phyloP scores from a whole-genome alignment of 2,113 vertebrate species.

The Ailuropoda melanoleuca region DNA sequence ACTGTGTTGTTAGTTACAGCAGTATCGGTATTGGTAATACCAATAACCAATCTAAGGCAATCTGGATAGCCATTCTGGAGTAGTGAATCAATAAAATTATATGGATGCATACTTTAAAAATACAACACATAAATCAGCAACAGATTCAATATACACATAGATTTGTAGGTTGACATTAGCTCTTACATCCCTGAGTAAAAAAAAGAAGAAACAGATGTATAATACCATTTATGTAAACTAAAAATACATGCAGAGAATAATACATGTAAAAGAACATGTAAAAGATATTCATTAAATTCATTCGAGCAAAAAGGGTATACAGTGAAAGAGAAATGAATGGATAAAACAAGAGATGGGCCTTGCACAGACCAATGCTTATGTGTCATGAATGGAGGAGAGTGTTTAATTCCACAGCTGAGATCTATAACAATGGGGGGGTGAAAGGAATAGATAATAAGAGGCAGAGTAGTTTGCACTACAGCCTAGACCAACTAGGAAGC shows the following conservation, averaged over 20 bases:
- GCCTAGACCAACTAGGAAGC: not conserved
- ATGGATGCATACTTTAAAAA: not conserved
- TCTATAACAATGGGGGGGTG: not conserved
- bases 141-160: not conserved
- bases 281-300: not conserved
- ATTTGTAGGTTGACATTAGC: not conserved
- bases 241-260: not conserved
- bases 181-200: not conserved
- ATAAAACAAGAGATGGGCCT: not conserved
- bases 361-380: not conserved
- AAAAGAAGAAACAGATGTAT: not conserved
- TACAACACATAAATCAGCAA: not conserved
- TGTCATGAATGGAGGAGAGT: not conserved
- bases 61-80: not conserved
- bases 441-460: not conserved
- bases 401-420: not conserved
- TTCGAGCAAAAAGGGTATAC: not conserved
- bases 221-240: not conserved
- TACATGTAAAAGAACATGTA: not conserved
- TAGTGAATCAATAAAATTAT: not conserved
- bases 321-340: not conserved
- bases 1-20: not conserved
- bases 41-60: not conserved
- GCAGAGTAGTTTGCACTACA: not conserved
- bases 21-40: not conserved